Evolutionary conservation across 2,797 vertebrate species (phyloP).

Genomic region (Diplodus sargus): DNA sequence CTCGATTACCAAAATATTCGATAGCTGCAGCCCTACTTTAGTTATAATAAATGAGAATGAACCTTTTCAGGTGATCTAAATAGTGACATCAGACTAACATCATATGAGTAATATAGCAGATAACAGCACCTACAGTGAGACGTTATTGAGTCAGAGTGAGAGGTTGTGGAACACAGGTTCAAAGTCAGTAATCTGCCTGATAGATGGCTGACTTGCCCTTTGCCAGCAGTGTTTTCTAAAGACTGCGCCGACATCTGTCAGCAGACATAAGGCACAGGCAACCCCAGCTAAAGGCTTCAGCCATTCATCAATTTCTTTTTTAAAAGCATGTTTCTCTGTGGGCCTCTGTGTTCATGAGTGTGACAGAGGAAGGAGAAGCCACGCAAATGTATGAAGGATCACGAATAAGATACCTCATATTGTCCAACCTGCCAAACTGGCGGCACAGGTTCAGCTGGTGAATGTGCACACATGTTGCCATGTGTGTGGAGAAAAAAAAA

Average conservation of each 20-base stretch:
- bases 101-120: too few species aligned
- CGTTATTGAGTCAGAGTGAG: too few species aligned
- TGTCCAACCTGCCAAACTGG: slow-evolving; percentile 31
- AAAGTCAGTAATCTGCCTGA: slow-evolving; percentile 29
- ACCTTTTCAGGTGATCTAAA: too few species aligned
- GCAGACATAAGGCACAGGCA: slow-evolving; percentile 62
- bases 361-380: slow-evolving; percentile 42
- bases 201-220: slow-evolving; percentile 53
- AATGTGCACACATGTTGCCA: slow-evolving; percentile 20
- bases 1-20: too few species aligned
- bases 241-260: slow-evolving; percentile 70
- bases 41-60: too few species aligned
- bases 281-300: slow-evolving; percentile 44
- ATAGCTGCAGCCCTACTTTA: too few species aligned
- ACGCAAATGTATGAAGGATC: slow-evolving; percentile 16
- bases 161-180: too few species aligned
- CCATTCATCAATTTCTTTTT: slow-evolving; percentile 63
- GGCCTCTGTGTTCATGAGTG: slow-evolving; percentile 42
- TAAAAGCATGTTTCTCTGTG: slow-evolving; percentile 46
- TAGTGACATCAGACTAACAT: too few species aligned
- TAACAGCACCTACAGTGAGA: too few species aligned
- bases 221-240: slow-evolving; percentile 68
- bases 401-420: slow-evolving; percentile 51
- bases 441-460: slow-evolving; percentile 19
- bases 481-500: slow-evolving; percentile 32